Percentiles rank a stretch among this genome's conserved stretches.
Evolutionary conservation across 2,888 invertebrate genomes (phyloP).

Genomic region (Parascotia fuliginaria): DNA sequence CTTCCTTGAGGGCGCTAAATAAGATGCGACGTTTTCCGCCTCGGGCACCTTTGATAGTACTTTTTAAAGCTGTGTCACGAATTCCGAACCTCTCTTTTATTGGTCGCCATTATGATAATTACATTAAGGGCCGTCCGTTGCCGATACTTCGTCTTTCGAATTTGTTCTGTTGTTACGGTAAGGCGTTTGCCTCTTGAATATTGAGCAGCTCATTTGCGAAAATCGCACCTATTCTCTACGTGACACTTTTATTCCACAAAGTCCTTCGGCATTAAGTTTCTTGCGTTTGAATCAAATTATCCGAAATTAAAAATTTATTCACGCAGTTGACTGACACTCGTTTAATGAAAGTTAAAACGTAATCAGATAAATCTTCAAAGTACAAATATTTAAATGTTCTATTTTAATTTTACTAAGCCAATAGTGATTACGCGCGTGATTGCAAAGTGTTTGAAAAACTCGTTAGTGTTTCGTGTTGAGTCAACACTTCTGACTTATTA

Average conservation of each 20-base stretch:
- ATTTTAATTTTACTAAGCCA: conserved; percentile 21
- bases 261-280: conserved; percentile 50
- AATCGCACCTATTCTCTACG: conserved; percentile 82
- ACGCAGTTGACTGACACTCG: conserved; percentile 42
- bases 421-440: conserved; percentile 17
- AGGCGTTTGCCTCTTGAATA: conserved; percentile 80
- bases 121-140: conserved; percentile 78
- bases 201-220: conserved; percentile 81
- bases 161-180: conserved; percentile 82
- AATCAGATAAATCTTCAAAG: conserved; percentile 18
- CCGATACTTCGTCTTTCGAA: conserved; percentile 82
- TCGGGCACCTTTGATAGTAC: conserved; percentile 82
- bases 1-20: conserved; percentile 77
- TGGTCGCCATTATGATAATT: conserved; percentile 85
- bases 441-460: conserved; percentile 25
- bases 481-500: conserved; percentile 14
- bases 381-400: conserved; percentile 26
- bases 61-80: conserved; percentile 83
- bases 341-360: conserved; percentile 31
- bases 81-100: conserved; percentile 83
- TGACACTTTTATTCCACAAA: conserved; percentile 72
- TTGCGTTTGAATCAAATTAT: conserved; percentile 53
- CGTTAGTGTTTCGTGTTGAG: conserved; percentile 22
- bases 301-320: conserved; percentile 59
- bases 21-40: conserved; percentile 84